A percentile compares a stretch with the other conserved stretches of the same genome.
phyloP scores from a whole-genome alignment of 37 sponge, comb jelly and placozoan species.

The Agelas oroides region DNA sequence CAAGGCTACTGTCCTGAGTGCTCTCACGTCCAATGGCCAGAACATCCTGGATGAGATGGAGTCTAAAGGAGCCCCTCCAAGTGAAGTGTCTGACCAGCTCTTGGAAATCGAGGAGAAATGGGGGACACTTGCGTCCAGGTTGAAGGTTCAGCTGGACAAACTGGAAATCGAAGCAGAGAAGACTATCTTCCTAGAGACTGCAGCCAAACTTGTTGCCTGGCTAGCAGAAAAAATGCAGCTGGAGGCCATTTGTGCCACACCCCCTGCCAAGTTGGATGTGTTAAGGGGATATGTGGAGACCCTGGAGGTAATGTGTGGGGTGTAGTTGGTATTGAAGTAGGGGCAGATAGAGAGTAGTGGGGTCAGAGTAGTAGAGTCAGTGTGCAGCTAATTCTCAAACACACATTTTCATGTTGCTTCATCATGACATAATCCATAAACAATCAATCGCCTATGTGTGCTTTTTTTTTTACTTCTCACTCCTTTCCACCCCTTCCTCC shows the following conservation, averaged over 20 bases:
- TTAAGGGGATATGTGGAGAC: slow-evolving; percentile 14
- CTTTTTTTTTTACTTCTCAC: no score
- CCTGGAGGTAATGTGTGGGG: slow-evolving; percentile 8
- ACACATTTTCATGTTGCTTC: no score
- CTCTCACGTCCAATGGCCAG: slow-evolving; percentile 15
- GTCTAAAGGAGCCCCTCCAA: background rate
- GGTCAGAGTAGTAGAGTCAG: no score
- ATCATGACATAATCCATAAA: no score
- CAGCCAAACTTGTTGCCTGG: slow-evolving; percentile 21
- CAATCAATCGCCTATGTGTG: no score
- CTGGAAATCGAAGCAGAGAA: background rate
- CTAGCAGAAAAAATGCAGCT: slow-evolving; percentile 13
- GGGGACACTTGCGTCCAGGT: background rate
- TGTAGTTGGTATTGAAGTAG: no score
- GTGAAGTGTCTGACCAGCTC: slow-evolving; percentile 2
- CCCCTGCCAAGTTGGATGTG: slow-evolving; percentile 28
- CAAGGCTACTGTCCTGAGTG: slow-evolving; percentile 3
- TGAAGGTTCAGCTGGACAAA: background rate
- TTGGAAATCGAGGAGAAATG: background rate
- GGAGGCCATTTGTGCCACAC: background rate
- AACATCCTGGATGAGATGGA: slow-evolving; percentile 39
- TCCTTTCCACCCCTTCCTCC: no score
- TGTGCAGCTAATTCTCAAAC: no score
- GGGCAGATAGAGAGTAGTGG: no score
- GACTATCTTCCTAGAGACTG: background rate